These are phyloP conservation scores for Polydrusus tereticollis DNA, from an alignment of 2,888 invertebrate species.

Conservation along the genomic window DNA sequence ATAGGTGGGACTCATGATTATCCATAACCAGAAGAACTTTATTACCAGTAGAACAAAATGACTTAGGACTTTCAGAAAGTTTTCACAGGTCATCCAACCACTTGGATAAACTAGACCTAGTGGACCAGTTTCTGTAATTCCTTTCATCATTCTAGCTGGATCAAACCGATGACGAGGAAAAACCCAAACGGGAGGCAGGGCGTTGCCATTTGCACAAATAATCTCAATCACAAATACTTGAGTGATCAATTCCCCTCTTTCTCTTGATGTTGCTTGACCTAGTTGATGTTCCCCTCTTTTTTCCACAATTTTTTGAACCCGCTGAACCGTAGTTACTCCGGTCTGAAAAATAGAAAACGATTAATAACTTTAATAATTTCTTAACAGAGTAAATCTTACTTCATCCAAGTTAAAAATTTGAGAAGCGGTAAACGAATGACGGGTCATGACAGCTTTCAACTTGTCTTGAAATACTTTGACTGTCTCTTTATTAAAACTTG, in stretches of 20 bases:
- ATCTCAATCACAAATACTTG: conserved; percentile 39
- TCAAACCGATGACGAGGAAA: conserved; percentile 43
- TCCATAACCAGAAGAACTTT: conserved; percentile 50
- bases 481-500: conserved; percentile 59
- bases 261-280: conserved; percentile 43
- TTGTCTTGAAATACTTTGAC: conserved; percentile 20
- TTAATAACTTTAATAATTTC: conserved; percentile 36
- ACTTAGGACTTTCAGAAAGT: conserved; percentile 37
- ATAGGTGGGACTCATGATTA: conserved; percentile 4
- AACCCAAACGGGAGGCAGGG: conserved; percentile 41
- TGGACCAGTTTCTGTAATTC: conserved; percentile 22
- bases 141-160: conserved; percentile 1
- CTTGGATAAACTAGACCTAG: conserved; percentile 52
- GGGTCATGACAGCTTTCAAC: conserved; percentile 45
- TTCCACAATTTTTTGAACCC: conserved; percentile 32
- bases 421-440: conserved; percentile 49
- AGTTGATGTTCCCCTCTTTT: conserved; percentile 33
- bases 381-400: not conserved
- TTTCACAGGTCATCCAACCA: too few species aligned
- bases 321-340: conserved; percentile 50
- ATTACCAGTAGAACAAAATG: conserved; percentile 49
- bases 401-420: conserved; percentile 9
- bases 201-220: conserved; percentile 43
- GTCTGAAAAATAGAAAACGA: too few species aligned
- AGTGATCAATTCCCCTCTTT: conserved; percentile 47